A percentile compares a stretch with the other conserved stretches of the same genome.
Evolutionary conservation across 2,113 vertebrate species (phyloP).

Genomic region (Eptesicus fuscus): DNA sequence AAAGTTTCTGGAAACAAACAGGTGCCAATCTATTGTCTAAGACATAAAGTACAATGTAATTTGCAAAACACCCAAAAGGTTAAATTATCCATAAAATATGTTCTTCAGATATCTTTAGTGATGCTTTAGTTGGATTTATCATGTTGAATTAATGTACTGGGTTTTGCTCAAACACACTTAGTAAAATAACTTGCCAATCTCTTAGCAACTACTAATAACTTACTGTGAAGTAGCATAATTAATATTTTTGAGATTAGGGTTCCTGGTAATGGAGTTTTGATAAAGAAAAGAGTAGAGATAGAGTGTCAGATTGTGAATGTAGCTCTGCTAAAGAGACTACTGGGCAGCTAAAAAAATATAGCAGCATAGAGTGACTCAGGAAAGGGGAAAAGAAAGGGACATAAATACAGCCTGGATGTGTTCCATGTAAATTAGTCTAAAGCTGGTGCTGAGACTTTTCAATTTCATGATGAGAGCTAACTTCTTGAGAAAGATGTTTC

Average conservation of each 20-base stretch:
- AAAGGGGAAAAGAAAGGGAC: neutral
- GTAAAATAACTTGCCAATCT: neutral
- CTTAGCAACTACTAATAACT: neutral
- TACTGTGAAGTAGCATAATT: neutral
- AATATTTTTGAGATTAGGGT: neutral
- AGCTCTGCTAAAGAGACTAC: neutral
- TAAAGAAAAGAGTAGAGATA: neutral
- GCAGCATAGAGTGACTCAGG: neutral
- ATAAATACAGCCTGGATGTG: fast-evolving
- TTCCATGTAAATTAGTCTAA: neutral
- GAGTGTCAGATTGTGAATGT: neutral
- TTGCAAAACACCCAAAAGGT: neutral
- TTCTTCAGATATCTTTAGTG: neutral
- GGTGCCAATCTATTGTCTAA: neutral
- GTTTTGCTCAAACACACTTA: neutral
- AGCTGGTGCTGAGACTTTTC: neutral
- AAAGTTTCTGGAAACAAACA: neutral
- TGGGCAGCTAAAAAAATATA: neutral
- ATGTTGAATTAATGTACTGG: neutral
- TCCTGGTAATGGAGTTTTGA: neutral
- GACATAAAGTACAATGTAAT: neutral
- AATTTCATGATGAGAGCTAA: neutral
- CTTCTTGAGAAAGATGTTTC: neutral
- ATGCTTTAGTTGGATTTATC: neutral
- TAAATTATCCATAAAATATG: neutral